Evolutionary conservation across 37 sponge, comb jelly and placozoan species (phyloP).

Genomic region (Cladorhizidae sp.): DNA sequence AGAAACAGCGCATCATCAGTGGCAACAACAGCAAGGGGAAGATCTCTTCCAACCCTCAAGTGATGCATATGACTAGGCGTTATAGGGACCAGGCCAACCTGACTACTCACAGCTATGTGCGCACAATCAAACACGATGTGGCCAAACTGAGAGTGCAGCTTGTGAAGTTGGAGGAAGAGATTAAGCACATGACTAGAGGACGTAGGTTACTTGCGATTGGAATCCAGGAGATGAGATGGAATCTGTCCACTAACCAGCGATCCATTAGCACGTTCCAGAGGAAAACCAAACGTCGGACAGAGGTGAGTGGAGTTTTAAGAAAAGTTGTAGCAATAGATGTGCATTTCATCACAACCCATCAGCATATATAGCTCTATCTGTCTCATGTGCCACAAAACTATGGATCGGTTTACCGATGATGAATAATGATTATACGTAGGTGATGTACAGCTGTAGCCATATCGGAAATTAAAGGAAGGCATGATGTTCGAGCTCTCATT

Average conservation of each 20-base stretch:
- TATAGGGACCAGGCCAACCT: slow-evolving; percentile 19
- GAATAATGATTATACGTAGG: not conserved
- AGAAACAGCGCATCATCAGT: not conserved
- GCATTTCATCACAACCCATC: not conserved
- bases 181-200: slow-evolving; percentile 30
- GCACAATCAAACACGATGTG: slow-evolving; percentile 43
- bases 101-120: slow-evolving; percentile 16
- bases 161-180: slow-evolving; percentile 62
- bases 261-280: slow-evolving; percentile 62
- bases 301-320: slow-evolving; percentile 3
- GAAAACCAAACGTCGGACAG: slow-evolving; percentile 23
- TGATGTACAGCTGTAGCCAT: too few species aligned
- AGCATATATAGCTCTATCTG: not conserved
- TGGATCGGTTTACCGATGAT: not conserved
- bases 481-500: not conserved
- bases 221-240: slow-evolving; percentile 47
- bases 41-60: not conserved
- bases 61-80: not conserved
- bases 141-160: slow-evolving; percentile 50
- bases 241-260: slow-evolving; percentile 60
- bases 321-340: not conserved
- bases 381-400: not conserved
- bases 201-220: slow-evolving; percentile 34
- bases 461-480: too few species aligned
- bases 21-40: not conserved